Evolutionary conservation across 2,113 vertebrate genomes (phyloP).

Genomic region (Coregonus clupeaformis): DNA sequence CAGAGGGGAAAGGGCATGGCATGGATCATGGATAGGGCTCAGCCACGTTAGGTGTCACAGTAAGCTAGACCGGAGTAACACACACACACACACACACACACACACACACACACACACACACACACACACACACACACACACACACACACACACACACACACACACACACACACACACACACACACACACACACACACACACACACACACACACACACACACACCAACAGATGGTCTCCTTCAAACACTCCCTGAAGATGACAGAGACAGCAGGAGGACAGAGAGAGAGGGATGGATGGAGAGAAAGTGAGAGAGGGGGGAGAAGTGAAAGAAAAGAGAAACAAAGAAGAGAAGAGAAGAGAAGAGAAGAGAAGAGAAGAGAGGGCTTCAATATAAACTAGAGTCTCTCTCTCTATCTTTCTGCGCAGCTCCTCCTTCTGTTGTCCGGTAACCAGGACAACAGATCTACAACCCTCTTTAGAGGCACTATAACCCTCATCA

Average conservation of each 20-base stretch:
- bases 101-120: too few relatives aligned
- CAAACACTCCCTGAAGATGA: conserved; percentile 52
- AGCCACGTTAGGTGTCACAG: conserved; percentile 52
- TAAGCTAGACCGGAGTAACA: conserved; percentile 57
- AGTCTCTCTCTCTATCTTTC: background rate
- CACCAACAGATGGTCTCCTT: conserved; percentile 79
- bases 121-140: too few relatives aligned
- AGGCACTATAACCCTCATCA: background rate
- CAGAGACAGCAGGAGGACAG: conserved; percentile 50
- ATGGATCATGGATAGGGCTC: conserved; percentile 56
- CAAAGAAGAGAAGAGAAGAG: conserved; percentile 19
- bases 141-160: too few relatives aligned
- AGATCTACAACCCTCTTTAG: conserved; percentile 55
- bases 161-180: too few relatives aligned
- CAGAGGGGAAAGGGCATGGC: too few relatives aligned
- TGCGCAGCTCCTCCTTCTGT: conserved; percentile 12
- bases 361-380: too few relatives aligned
- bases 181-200: too few relatives aligned
- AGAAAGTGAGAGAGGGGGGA: conserved; percentile 1
- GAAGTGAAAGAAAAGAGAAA: background rate
- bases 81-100: too few relatives aligned
- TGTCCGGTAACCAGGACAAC: conserved; percentile 50
- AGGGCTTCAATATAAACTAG: background rate
- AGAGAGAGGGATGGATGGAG: conserved; percentile 35
- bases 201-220: conserved; percentile 42